phyloP scores from a whole-genome alignment of 2,888 invertebrate species.

The Terebella lapidaria region DNA sequence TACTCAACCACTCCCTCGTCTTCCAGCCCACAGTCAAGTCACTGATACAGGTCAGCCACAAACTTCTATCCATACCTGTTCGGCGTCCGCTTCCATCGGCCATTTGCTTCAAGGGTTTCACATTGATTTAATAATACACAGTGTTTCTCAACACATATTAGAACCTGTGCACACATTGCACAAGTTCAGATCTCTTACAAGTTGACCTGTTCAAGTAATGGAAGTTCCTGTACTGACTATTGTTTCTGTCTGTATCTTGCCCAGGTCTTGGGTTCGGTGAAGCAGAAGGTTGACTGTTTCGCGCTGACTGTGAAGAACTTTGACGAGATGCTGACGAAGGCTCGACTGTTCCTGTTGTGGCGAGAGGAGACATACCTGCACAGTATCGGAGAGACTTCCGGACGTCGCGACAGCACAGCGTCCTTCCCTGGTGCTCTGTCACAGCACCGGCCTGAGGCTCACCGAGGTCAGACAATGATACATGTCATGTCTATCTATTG shows the following conservation, averaged over 20 bases:
- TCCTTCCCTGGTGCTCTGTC: background rate
- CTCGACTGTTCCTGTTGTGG: constrained; percentile 65
- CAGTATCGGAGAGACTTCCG: background rate
- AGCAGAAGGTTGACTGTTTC: constrained; percentile 77
- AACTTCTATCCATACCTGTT: background rate
- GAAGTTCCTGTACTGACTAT: too few relatives aligned
- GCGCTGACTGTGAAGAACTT: constrained; percentile 54
- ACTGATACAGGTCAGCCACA: constrained; percentile 71
- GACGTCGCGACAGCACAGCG: background rate
- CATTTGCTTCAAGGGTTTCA: too few relatives aligned
- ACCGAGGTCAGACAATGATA: too few relatives aligned
- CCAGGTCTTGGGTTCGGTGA: constrained; percentile 74
- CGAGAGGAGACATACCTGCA: constrained; percentile 25
- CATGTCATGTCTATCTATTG: too few relatives aligned
- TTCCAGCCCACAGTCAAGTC: constrained; percentile 88
- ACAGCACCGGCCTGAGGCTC: too few relatives aligned
- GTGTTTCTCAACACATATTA: too few relatives aligned
- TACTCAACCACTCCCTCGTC: constrained; percentile 78
- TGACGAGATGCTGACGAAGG: constrained; percentile 68
- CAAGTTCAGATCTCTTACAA: too few relatives aligned
- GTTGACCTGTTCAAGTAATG: too few relatives aligned
- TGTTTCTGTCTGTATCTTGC: too few relatives aligned
- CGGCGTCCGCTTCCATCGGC: too few relatives aligned
- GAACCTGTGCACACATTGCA: too few relatives aligned
- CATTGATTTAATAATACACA: too few relatives aligned